Evolutionary conservation across 2,888 invertebrate genomes (phyloP).

Genomic region (Drosophila helvetica): DNA sequence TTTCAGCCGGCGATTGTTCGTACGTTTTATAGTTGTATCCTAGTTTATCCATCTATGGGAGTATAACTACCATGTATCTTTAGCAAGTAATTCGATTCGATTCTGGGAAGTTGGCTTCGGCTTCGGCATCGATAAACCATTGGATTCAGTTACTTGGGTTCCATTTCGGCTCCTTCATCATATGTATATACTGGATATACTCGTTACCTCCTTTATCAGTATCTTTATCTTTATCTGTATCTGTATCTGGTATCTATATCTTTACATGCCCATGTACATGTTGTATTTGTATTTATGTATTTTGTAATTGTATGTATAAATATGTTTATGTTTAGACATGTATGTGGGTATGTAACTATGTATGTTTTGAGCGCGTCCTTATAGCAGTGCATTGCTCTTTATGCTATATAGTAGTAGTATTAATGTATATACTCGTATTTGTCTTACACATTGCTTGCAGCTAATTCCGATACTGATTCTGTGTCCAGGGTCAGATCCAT

Average conservation of each 20-base stretch:
- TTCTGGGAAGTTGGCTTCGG: conserved; percentile 51
- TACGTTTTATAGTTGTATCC: conserved; percentile 62
- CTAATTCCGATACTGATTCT: conserved; percentile 74
- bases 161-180: conserved; percentile 48
- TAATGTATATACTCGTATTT: conserved; percentile 35
- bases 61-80: not conserved
- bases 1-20: conserved; percentile 68
- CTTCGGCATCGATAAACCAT: conserved; percentile 13
- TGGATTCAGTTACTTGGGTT: conserved; percentile 45
- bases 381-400: conserved; percentile 63
- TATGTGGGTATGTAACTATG: conserved; percentile 29
- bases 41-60: conserved; percentile 29
- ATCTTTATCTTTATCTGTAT: not conserved
- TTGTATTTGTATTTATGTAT: conserved; percentile 37
- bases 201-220: not conserved
- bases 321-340: conserved; percentile 26
- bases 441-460: conserved; percentile 70
- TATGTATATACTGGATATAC: conserved; percentile 16
- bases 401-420: conserved; percentile 52
- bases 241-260: conserved; percentile 16
- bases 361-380: conserved; percentile 45
- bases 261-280: conserved; percentile 25
- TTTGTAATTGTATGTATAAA: conserved; percentile 1
- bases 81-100: conserved; percentile 15
- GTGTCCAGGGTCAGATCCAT: conserved; percentile 27